Percentiles rank a stretch among this genome's conserved stretches.
Evolutionary conservation across 2,888 invertebrate genomes (phyloP).

Genomic region (Monoplex corrugatus): DNA sequence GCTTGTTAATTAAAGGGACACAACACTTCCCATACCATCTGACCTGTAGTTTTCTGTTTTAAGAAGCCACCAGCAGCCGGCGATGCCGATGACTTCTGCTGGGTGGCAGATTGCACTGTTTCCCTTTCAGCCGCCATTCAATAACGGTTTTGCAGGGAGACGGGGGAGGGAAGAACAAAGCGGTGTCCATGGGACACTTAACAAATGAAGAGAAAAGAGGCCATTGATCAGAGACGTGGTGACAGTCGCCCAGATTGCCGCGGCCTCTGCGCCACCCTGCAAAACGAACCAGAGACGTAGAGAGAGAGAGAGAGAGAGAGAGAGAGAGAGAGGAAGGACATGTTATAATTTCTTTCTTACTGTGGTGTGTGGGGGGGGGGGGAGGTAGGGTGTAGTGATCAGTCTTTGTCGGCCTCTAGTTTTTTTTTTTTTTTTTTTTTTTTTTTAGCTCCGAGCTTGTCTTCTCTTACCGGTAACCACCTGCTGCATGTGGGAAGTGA

Average conservation of each 20-base stretch:
- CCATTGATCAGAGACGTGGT: not conserved
- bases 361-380: too few species aligned
- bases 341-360: too few species aligned
- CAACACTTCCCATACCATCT: not conserved
- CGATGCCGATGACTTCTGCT: not conserved
- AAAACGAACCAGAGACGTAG: too few species aligned
- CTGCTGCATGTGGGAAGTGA: too few species aligned
- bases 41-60: not conserved
- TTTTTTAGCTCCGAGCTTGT: too few species aligned
- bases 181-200: not conserved
- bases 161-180: not conserved
- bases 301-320: not conserved
- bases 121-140: not conserved
- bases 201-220: not conserved
- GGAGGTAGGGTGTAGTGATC: too few species aligned
- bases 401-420: too few species aligned
- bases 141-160: not conserved
- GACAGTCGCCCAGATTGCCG: not conserved
- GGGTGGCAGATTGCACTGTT: constrained; percentile 1
- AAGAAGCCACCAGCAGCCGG: not conserved
- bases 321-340: not conserved
- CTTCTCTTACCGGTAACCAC: too few species aligned
- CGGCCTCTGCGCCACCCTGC: not conserved
- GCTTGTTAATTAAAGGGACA: too few species aligned
- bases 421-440: too few species aligned